Evolutionary conservation across 1,140 invertebrate genomes (phyloP), one percentile per base, ranked within the genome.

Genomic region (Drosophila dunni): DNA sequence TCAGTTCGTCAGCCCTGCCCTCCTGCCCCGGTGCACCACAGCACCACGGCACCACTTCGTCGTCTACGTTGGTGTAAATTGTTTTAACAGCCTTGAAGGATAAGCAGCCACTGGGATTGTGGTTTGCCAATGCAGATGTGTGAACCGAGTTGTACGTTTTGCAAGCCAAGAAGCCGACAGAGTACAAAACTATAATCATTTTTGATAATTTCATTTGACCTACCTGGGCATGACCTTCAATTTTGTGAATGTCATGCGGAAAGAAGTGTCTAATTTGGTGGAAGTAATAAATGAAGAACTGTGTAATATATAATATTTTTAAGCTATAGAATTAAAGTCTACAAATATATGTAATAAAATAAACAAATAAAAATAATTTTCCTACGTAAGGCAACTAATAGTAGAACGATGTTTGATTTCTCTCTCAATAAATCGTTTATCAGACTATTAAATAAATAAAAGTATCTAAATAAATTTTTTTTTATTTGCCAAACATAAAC

Each of bases 71-170:
- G 70, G 82, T 85, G 82, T 85, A 85, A 85, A 85, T 85, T 85
- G 83, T 88, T 85, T 85, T 85, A 85, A 85, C 83, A 85, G 82
- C 82, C 82, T 85, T 85, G 82, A 85, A 88, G 79, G 82, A 85
- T 85, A 81, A 82, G 64, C 71, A 71, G 75, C 67, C 75, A 69
- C 75, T 46, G 62, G 78, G 78, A 78, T 63, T 81, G 50, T 38
- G 60, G 66, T 65, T 62, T 67, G 11, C 66, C 64, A 53, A 53
- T 57, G 45, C 33, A 46, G 50, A 72, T 75, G 76, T 82, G 81
- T 73, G 75, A 86, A 81, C 65, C 69, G 71, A 71, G 44, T 40
- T 72, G 64, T 51, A 33, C 46, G 61, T 58, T 56, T 44, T 38
- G 29, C 50, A 44, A 20, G 29, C 48, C 46, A 36, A 29, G 17